Conservation (phyloP, 2,888 invertebrate genomes). For the Notocelia uddmanniana region DNA sequence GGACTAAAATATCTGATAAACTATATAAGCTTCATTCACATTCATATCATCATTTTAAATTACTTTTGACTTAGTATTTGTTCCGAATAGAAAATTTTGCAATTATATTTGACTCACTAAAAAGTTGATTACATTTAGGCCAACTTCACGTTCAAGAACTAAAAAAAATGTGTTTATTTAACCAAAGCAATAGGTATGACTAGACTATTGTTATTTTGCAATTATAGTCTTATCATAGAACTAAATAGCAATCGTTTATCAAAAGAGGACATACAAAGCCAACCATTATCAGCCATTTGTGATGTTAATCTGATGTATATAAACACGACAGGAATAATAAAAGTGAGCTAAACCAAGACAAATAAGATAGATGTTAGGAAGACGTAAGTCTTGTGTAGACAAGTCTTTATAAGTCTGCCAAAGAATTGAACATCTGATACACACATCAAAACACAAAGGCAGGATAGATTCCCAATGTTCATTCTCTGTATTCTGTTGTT, state of each 20-base stretch:
- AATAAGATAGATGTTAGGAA: slow-evolving; percentile 4
- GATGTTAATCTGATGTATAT: slow-evolving; percentile 13
- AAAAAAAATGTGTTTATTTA: no score
- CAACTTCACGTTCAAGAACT: no score
- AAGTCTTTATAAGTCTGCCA: background rate
- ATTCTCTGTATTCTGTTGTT: no score
- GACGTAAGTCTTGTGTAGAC: background rate
- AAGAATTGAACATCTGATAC: background rate
- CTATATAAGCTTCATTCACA: no score
- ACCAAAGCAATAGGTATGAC: background rate
- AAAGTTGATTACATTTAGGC: no score
- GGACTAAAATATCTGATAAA: no score
- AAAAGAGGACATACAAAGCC: slow-evolving; percentile 19
- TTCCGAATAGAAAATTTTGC: no score
- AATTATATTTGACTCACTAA: no score
- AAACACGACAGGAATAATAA: slow-evolving; percentile 6
- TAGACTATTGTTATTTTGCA: slow-evolving; percentile 15
- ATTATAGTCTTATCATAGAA: slow-evolving; percentile 19
- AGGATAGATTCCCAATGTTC: background rate
- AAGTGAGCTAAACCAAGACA: slow-evolving; percentile 1
- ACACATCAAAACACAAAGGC: background rate
- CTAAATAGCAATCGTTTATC: slow-evolving; percentile 18
- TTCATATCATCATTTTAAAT: no score
- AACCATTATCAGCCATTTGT: slow-evolving; percentile 15
- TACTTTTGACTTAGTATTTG: no score